Evolutionary conservation across 2,113 vertebrate genomes (phyloP), one percentile per base, ranked within the genome.

Genomic region (Scalopus aquaticus): DNA sequence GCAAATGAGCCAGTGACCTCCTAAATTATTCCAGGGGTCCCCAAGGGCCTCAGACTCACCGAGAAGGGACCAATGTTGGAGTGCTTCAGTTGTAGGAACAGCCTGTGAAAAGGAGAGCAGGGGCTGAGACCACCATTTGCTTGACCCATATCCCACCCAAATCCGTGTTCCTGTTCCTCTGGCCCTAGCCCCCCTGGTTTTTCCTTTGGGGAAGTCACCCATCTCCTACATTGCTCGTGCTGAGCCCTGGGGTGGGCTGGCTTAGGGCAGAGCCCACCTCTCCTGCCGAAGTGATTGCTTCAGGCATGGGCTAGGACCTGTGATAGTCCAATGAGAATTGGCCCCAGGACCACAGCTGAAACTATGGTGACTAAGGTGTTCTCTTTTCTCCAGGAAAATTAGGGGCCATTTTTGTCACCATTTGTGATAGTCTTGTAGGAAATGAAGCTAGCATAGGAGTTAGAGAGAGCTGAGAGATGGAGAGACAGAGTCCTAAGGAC

Each of bases 71-170:
- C 98, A 0, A 98, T 51, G 12, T 98, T 62, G 0, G 98, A 98
- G 8, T 96, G 94, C 96, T 98, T 98, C 95, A 98, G 96, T 5
- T 97, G 82, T 19, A 98, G 81, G 39, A 46, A 44, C 81, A 98
- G 74, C 95, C 98, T 98, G 94, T 0, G 0, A 16, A 15, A 60
- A 69, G 30, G 11, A 35, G 37, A 51, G 8, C 19, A 67, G 69
- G 72, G 17, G 37, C 0, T 86, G 46, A 94, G 91, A 32, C 0
- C 0, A 6, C 44, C 19, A 2, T 49, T 17, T 39, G 49, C 70
- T 46, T 3, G 30, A 22, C 5, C 3, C 4, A 0, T 6, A 6
- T 3, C 44, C 39, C 32, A 32, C 30, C 46, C 20, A 26, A 17
- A 15, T 30, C 16, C 49, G 16, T 7, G 37, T 19, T 49, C n/a